Evolutionary conservation across 2,797 vertebrate species (phyloP).

Genomic region (Caiman crocodilus): DNA sequence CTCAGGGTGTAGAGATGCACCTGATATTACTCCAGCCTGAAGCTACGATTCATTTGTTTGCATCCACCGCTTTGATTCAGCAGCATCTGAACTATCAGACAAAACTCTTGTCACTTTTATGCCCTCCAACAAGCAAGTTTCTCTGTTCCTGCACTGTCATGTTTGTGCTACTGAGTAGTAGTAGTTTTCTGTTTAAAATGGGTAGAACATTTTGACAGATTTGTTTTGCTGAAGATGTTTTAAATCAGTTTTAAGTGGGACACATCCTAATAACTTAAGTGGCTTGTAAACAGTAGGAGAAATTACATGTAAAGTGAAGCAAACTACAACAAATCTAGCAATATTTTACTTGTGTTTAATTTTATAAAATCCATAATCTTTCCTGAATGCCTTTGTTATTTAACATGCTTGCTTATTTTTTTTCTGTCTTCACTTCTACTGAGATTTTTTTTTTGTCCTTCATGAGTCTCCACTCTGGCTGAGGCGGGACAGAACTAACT

Average conservation of each 20-base stretch:
- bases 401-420: background rate
- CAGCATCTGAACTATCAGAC: conserved; percentile 59
- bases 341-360: background rate
- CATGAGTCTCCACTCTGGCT: conserved; percentile 34
- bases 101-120: conserved; percentile 46
- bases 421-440: conserved; percentile 2
- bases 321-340: background rate
- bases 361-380: background rate
- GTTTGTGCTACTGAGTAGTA: background rate
- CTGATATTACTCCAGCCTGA: conserved; percentile 95
- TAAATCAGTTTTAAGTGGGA: background rate
- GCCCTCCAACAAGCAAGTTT: conserved; percentile 70
- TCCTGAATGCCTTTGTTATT: background rate
- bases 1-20: conserved; percentile 95
- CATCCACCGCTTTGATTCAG: conserved; percentile 76
- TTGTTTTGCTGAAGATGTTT: background rate
- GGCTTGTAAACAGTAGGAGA: background rate
- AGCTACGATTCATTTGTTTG: conserved; percentile 93
- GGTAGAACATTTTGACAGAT: background rate
- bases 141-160: background rate
- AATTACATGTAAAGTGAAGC: background rate
- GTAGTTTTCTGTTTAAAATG: background rate
- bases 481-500: conserved; percentile 60
- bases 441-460: conserved; percentile 57
- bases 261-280: background rate